A percentile compares a stretch with the other conserved stretches of the same genome.
Evolutionary conservation across 2,888 invertebrate genomes (phyloP).

Genomic region (Lasius platythorax): DNA sequence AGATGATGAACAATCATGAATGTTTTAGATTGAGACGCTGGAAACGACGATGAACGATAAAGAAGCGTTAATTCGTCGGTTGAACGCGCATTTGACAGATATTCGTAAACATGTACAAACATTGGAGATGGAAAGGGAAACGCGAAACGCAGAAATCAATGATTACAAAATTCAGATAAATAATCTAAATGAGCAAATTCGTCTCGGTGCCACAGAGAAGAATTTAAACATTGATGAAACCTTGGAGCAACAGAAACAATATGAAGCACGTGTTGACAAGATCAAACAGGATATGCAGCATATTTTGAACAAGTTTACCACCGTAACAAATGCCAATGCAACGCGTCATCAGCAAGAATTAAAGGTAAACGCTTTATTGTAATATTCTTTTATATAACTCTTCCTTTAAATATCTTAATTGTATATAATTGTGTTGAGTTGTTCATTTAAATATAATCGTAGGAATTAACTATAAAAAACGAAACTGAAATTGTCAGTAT

Average conservation of each 20-base stretch:
- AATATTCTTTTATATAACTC: constrained; percentile 23
- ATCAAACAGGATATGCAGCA: constrained; percentile 82
- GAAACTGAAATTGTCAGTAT: constrained; percentile 76
- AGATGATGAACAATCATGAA: constrained; percentile 84
- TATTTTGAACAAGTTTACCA: constrained; percentile 79
- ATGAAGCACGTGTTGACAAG: constrained; percentile 81
- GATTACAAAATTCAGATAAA: constrained; percentile 80
- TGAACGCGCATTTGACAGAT: constrained; percentile 74
- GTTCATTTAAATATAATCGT: constrained; percentile 8
- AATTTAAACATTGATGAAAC: constrained; percentile 75
- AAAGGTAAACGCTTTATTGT: constrained; percentile 67
- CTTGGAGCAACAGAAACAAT: constrained; percentile 80
- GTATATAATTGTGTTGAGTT: not conserved
- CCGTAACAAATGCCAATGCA: constrained; percentile 76
- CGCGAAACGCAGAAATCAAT: constrained; percentile 85
- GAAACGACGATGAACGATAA: constrained; percentile 75
- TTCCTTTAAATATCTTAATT: not conserved
- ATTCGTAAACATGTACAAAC: constrained; percentile 80
- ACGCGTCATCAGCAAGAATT: constrained; percentile 78
- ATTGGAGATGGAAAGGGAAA: constrained; percentile 88
- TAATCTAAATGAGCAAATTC: constrained; percentile 80
- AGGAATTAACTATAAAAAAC: constrained; percentile 76
- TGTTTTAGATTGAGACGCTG: constrained; percentile 83
- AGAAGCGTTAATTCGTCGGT: constrained; percentile 71
- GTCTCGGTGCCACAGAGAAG: constrained; percentile 73